These are phyloP conservation scores for Apodemia hepburni DNA, from an alignment of 2,888 invertebrate species.

Conservation along the genomic window DNA sequence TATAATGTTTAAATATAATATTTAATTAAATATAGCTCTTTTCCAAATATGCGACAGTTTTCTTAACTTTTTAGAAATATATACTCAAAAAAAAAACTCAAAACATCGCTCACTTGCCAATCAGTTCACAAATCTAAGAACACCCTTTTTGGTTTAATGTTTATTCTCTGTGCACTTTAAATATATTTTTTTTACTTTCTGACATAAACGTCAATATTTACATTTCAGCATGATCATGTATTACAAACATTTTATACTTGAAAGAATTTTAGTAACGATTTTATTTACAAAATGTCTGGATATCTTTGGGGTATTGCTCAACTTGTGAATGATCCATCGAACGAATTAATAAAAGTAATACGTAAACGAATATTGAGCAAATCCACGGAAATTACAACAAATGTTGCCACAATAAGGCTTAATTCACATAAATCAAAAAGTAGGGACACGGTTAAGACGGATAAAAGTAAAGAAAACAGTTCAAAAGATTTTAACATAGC, in stretches of 20 bases:
- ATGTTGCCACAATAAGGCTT: conserved; percentile 19
- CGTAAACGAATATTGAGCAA: conserved; percentile 37
- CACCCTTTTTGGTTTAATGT: no score
- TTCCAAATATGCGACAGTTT: no score
- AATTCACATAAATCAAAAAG: conserved; percentile 18
- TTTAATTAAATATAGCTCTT: no score
- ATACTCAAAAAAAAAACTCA: no score
- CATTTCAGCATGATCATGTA: not conserved
- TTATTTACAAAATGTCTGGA: conserved; percentile 39
- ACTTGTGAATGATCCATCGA: conserved; percentile 54
- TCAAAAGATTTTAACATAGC: not conserved
- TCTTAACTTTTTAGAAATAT: no score
- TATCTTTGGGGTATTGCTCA: conserved; percentile 54
- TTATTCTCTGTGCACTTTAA: conserved; percentile 4
- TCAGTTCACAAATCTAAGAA: no score
- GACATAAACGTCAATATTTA: conserved; percentile 9
- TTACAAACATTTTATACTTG: conserved; percentile 4
- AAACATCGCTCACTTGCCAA: no score
- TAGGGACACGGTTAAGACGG: not conserved
- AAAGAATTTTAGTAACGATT: conserved; percentile 2
- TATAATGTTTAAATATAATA: no score
- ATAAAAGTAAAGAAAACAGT: not conserved
- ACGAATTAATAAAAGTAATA: conserved; percentile 44
- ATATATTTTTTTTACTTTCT: conserved; percentile 11
- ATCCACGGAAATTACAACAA: conserved; percentile 8